A percentile compares a stretch with the other conserved stretches of the same genome.
These are phyloP conservation scores for Ciconia boyciana DNA, from an alignment of 2,113 vertebrate species.

Conservation along the genomic window DNA sequence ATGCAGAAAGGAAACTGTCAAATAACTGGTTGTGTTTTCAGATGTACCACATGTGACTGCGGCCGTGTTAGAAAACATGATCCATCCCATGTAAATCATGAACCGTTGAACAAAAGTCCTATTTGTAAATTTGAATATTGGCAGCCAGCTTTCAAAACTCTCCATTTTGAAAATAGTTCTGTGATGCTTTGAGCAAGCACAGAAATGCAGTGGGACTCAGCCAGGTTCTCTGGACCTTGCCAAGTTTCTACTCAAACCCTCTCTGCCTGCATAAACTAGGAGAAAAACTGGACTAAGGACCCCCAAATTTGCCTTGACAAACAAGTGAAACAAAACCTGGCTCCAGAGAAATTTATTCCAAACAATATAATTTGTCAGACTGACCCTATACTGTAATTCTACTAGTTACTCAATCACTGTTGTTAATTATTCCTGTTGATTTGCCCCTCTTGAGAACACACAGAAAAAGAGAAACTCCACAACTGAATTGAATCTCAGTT, in stretches of 20 bases:
- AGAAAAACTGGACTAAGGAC: neutral
- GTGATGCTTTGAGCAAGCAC: slow-evolving; percentile 67
- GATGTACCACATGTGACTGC: slow-evolving; percentile 66
- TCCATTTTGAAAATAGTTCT: slow-evolving; percentile 68
- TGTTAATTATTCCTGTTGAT: slow-evolving; percentile 43
- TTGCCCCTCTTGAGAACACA: slow-evolving; percentile 2
- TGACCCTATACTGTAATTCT: slow-evolving; percentile 48
- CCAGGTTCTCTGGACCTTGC: neutral
- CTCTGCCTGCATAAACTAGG: neutral
- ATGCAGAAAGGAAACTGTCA: slow-evolving; percentile 52
- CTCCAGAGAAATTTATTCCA: slow-evolving; percentile 51
- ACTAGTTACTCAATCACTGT: slow-evolving; percentile 19
- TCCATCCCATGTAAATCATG: slow-evolving; percentile 68
- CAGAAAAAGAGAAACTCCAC: neutral
- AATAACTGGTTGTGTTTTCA: slow-evolving; percentile 69
- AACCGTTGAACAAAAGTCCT: slow-evolving; percentile 56
- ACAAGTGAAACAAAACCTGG: slow-evolving; percentile 53
- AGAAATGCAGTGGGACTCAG: slow-evolving; percentile 58
- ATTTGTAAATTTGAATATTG: slow-evolving; percentile 56
- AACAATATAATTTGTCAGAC: slow-evolving; percentile 44
- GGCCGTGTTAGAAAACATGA: slow-evolving; percentile 69
- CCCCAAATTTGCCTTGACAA: neutral
- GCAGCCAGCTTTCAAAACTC: slow-evolving; percentile 53
- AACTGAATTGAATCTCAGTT: slow-evolving; percentile 3
- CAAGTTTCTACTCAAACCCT: neutral